Evolutionary conservation across 2,888 invertebrate genomes (phyloP).

Genomic region (Adelphocoris suturalis): DNA sequence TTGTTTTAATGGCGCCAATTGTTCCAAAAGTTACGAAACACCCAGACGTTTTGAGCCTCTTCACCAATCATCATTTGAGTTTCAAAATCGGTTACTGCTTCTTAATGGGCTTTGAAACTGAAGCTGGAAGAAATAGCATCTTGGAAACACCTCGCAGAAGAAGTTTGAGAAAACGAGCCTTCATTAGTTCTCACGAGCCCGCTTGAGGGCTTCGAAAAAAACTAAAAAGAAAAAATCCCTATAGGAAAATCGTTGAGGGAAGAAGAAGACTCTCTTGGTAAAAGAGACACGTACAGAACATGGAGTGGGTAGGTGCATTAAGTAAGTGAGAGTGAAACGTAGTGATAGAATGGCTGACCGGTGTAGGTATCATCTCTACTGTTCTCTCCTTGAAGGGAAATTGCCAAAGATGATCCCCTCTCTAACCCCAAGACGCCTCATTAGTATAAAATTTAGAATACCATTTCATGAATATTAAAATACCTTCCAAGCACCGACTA

Average conservation of each 20-base stretch:
- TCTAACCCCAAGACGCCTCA: too few species aligned
- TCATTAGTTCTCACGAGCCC: slow-evolving; percentile 9
- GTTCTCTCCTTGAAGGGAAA: too few species aligned
- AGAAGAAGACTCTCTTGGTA: not conserved
- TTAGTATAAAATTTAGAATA: too few species aligned
- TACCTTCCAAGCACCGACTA: too few species aligned
- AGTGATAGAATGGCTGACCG: too few species aligned
- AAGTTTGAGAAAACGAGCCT: slow-evolving; percentile 33
- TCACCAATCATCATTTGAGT: not conserved
- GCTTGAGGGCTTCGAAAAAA: not conserved
- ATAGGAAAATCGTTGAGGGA: not conserved
- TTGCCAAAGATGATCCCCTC: too few species aligned
- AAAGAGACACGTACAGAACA: not conserved
- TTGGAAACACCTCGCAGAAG: not conserved
- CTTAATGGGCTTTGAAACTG: not conserved
- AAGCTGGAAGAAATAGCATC: not conserved
- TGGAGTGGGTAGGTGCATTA: not conserved
- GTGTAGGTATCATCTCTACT: too few species aligned
- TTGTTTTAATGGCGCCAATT: not conserved
- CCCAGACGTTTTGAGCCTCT: not conserved
- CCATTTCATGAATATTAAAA: too few species aligned
- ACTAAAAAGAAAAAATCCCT: not conserved
- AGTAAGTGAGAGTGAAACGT: not conserved
- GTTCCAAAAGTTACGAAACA: not conserved
- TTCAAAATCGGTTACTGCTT: slow-evolving; percentile 18